A percentile compares a stretch with the other conserved stretches of the same genome.
These are phyloP conservation scores for Dissostichus mawsoni DNA, from an alignment of 2,113 vertebrate genomes.

Conservation along the genomic window DNA sequence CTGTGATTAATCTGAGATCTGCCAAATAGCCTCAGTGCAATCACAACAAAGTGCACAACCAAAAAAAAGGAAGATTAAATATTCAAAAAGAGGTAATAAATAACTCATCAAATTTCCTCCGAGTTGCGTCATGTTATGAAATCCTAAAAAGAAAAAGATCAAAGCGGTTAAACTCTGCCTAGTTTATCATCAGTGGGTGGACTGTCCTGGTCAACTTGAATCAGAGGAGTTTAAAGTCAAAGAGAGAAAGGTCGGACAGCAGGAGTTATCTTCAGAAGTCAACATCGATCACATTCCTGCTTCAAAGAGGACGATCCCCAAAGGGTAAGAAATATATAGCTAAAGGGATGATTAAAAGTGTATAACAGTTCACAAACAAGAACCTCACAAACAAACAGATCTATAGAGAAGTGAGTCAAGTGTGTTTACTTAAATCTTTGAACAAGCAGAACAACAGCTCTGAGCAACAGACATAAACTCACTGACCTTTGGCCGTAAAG, in stretches of 20 bases:
- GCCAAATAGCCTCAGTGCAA: slow-evolving; percentile 22
- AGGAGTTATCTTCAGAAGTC: slow-evolving; percentile 9
- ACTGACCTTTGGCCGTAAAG: slow-evolving; percentile 6
- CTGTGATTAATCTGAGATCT: slow-evolving; percentile 11
- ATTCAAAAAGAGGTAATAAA: slow-evolving; percentile 39
- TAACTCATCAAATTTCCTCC: slow-evolving; percentile 39
- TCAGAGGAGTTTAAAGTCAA: not conserved
- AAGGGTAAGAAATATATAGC: not conserved
- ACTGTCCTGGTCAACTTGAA: not conserved
- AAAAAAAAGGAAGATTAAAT: slow-evolving; percentile 29
- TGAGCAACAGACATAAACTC: not conserved
- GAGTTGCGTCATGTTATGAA: slow-evolving; percentile 41
- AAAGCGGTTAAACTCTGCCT: slow-evolving; percentile 18
- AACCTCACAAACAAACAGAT: not conserved
- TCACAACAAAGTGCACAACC: slow-evolving; percentile 13
- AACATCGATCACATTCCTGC: not conserved
- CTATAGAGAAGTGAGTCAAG: not conserved
- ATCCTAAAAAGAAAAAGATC: slow-evolving; percentile 7
- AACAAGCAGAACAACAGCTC: slow-evolving; percentile 8
- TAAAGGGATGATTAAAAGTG: not conserved
- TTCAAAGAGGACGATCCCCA: not conserved
- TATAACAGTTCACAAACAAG: not conserved
- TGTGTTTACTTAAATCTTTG: not conserved
- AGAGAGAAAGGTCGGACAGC: not conserved
- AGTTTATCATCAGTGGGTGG: slow-evolving; percentile 1